A percentile compares a stretch with the other conserved stretches of the same genome.
These are phyloP conservation scores for Cantharis nigra DNA, from an alignment of 2,888 invertebrate species.

Conservation along the genomic window DNA sequence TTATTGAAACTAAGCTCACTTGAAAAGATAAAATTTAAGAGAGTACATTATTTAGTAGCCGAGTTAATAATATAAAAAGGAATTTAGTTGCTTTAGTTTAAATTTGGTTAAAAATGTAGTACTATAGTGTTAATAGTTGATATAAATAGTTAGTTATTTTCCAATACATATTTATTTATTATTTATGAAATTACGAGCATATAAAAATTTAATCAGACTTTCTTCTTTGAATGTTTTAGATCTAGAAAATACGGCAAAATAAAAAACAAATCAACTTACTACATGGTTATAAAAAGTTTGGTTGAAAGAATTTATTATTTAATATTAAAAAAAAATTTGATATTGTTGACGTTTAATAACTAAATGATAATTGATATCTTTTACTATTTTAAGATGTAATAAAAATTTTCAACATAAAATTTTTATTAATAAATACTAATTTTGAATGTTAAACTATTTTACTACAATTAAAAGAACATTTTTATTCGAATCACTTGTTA, in stretches of 20 bases:
- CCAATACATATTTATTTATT: not conserved
- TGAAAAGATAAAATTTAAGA: not conserved
- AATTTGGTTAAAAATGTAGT: not conserved
- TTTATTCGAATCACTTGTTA: no score
- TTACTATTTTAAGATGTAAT: no score
- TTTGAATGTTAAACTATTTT: no score
- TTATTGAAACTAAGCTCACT: not conserved
- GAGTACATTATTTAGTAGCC: not conserved
- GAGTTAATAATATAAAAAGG: not conserved
- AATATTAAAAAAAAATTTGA: not conserved
- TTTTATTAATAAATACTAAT: no score
- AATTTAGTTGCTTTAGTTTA: not conserved
- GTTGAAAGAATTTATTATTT: not conserved
- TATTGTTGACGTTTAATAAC: no score
- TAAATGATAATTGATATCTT: no score
- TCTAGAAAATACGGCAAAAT: no score
- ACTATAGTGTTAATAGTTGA: not conserved
- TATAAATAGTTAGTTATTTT: not conserved
- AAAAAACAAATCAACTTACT: no score
- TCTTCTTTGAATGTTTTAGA: not conserved
- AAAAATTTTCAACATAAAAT: no score
- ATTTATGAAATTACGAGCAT: not conserved
- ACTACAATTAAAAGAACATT: no score
- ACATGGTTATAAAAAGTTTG: not conserved
- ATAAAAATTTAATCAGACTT: not conserved